Percentiles rank a stretch among this genome's conserved stretches.
These are phyloP conservation scores for Notothenia rossii DNA, from an alignment of 2,113 vertebrate species.

Conservation along the genomic window DNA sequence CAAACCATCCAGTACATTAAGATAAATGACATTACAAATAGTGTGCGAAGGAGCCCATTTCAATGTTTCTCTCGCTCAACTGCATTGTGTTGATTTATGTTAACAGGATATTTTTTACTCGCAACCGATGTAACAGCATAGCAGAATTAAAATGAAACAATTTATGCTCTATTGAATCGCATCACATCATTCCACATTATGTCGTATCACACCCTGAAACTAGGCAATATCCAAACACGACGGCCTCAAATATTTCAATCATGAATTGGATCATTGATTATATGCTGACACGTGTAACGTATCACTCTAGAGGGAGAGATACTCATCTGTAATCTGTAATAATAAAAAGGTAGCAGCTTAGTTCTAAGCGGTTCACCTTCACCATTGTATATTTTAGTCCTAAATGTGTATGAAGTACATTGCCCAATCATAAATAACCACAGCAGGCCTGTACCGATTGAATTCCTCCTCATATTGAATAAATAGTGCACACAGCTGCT, in stretches of 20 bases:
- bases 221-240: conserved; percentile 37
- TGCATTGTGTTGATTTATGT: conserved; percentile 58
- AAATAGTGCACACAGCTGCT: background rate
- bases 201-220: conserved; percentile 28
- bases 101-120: conserved; percentile 14
- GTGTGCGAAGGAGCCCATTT: conserved; percentile 27
- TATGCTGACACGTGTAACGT: conserved; percentile 12
- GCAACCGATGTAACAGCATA: conserved; percentile 22
- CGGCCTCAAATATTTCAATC: conserved; percentile 30
- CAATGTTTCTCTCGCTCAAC: conserved; percentile 43
- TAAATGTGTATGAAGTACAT: background rate
- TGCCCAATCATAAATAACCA: background rate
- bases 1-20: conserved; percentile 39
- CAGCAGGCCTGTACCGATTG: background rate
- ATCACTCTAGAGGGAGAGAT: conserved; percentile 9
- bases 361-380: background rate
- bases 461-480: background rate
- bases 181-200: conserved; percentile 57
- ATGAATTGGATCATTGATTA: conserved; percentile 27
- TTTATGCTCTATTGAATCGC: conserved; percentile 59
- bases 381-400: background rate
- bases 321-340: conserved; percentile 8
- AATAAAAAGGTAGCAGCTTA: background rate
- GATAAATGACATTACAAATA: conserved; percentile 44
- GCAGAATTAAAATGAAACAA: conserved; percentile 41